These are phyloP conservation scores for Alectura lathami DNA, from an alignment of 2,113 vertebrate species.

Conservation along the genomic window DNA sequence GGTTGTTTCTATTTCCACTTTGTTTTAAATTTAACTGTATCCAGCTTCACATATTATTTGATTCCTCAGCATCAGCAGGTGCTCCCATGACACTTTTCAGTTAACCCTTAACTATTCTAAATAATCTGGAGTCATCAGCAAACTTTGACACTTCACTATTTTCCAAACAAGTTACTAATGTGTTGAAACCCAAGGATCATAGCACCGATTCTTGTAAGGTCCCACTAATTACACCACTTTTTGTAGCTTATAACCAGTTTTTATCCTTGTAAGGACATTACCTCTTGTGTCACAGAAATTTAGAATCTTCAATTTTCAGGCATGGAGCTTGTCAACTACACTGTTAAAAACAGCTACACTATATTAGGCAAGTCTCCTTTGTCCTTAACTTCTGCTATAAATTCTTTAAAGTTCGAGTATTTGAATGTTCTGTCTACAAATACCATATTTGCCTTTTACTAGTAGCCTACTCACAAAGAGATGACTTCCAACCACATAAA, in stretches of 20 bases:
- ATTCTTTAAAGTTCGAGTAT: neutral
- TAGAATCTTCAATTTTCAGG: neutral
- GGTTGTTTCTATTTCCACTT: neutral
- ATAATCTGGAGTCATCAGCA: neutral
- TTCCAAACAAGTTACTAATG: neutral
- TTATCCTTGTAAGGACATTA: neutral
- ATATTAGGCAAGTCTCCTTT: neutral
- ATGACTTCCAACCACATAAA: neutral
- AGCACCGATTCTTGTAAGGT: neutral
- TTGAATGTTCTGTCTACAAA: neutral
- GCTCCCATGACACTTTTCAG: neutral
- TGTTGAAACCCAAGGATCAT: neutral
- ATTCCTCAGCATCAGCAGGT: neutral
- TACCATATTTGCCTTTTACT: neutral
- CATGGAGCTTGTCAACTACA: neutral
- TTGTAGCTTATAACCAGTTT: neutral
- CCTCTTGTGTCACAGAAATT: neutral
- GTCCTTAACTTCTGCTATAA: neutral
- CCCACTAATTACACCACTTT: neutral
- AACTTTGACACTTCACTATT: neutral
- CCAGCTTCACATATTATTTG: neutral
- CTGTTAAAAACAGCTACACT: neutral
- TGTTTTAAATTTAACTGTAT: neutral
- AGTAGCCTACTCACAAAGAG: neutral
- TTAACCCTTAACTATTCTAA: neutral